Conservation (phyloP, 2,797 vertebrate genomes). For the Pterois miles region DNA sequence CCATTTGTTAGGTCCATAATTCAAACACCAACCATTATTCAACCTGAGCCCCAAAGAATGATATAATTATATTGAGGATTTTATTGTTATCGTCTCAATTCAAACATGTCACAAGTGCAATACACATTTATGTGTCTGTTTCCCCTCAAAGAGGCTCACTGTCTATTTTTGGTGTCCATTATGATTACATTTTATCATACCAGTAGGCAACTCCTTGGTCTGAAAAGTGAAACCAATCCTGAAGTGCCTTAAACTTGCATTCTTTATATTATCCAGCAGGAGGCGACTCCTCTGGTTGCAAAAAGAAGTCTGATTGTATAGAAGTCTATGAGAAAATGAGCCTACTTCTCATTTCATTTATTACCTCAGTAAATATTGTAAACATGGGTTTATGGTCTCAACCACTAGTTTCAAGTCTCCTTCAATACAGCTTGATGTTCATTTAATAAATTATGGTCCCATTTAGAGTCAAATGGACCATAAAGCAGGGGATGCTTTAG, state of each 20-base stretch:
- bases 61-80: not conserved
- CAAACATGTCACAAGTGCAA: too few species aligned
- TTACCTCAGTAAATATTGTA: not conserved
- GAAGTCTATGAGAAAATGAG: not conserved
- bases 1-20: not conserved
- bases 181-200: not conserved
- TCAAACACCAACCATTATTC: not conserved
- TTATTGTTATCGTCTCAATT: too few species aligned
- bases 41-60: not conserved
- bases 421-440: not conserved
- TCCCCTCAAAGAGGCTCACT: not conserved
- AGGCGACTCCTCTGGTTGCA: too few species aligned
- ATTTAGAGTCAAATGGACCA: not conserved
- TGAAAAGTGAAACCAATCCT: not conserved
- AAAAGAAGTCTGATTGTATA: not conserved
- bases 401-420: too few species aligned
- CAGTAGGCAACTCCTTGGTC: not conserved
- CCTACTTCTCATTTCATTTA: not conserved
- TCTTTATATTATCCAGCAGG: too few species aligned
- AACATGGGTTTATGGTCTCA: too few species aligned
- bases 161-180: not conserved
- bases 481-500: not conserved
- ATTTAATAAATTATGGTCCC: fast-evolving
- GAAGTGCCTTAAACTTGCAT: too few species aligned
- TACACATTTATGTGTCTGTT: not conserved